Conservation (phyloP, 2,797 vertebrate species). For the Pogoniulus pusillus region DNA sequence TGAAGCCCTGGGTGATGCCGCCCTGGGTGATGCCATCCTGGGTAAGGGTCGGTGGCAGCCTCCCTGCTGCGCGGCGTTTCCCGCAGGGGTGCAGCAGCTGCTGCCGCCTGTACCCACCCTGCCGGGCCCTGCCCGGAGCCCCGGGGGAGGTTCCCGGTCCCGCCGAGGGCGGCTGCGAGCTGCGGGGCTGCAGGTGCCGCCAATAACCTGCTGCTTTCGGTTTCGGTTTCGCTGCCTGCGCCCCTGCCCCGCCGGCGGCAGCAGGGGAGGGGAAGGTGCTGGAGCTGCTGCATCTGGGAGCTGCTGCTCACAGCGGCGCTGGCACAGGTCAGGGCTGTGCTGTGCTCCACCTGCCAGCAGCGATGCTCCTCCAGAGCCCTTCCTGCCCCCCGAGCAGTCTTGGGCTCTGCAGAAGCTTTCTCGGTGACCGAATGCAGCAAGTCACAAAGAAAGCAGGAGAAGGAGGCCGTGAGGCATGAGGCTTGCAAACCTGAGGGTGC, state of each 20-base stretch:
- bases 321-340: background rate
- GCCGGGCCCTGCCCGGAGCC: background rate
- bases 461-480: background rate
- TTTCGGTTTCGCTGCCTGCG: background rate
- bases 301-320: background rate
- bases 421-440: rapidly evolving
- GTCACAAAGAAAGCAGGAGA: background rate
- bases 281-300: background rate
- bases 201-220: background rate
- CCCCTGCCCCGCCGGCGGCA: background rate
- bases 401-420: background rate
- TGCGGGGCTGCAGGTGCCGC: rapidly evolving
- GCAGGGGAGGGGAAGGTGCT: background rate
- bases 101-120: background rate
- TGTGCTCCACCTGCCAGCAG: background rate
- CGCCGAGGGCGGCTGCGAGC: rapidly evolving
- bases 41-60: background rate
- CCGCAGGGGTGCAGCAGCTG: background rate
- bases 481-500: background rate
- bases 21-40: background rate
- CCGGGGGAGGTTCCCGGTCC: too few relatives aligned
- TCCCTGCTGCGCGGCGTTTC: background rate
- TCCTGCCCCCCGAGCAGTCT: background rate
- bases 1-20: background rate
- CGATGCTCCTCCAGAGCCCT: background rate